Base-by-base conservation (phyloP, 2,113 vertebrate species). In the Alligator mississippiensis region DNA sequence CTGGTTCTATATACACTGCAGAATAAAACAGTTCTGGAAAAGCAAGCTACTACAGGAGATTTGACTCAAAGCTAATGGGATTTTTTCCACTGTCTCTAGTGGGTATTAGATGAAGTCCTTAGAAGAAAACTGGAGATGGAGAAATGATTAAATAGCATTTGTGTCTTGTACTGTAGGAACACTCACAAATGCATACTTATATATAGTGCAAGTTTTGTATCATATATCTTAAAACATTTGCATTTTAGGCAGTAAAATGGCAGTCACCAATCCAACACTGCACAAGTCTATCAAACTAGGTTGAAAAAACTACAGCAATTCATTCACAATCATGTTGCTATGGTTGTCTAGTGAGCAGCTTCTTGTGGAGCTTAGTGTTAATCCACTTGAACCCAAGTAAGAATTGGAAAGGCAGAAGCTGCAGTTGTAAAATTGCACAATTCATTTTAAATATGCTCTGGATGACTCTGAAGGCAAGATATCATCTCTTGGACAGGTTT, bases 391-490 rank as follows among this genome's bases (percentile, higher is more conserved):
- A 89, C 10, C 60, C 68, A 24, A 27, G 64, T 11, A 75, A 1
- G 4, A 88, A 57, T 25, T 15, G 1, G 6, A 87, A 93, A 95
- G 94, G 93, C 92, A 92, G 87, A 84, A 87, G 55, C 4, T 88
- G 80, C 59, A 47, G 68, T 27, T 22, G 14, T 13, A 17, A 0
- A 2, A 79, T 8, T 57, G 76, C 22, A 14, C 2, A 82, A 34
- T 14, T 84, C 85, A 57, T 78, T 94, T 97, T 96, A 99, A 81
- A 96, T 89, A 85, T 99, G 99, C 94, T 99, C 98, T 34, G 99
- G 99, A 82, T 99, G 99, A 90, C 98, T 98, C 24, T 99, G 99
- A 85, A 99, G 98, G 89, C 98, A 99, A 59, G 98, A 97, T 87
- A 99, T 97, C 96, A 99, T 98, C 21, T 99, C 98, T 85, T 95